A percentile compares a stretch with the other conserved stretches of the same genome.
Conservation (phyloP, 2,113 vertebrate genomes). For the Syrrhaptes paradoxus region DNA sequence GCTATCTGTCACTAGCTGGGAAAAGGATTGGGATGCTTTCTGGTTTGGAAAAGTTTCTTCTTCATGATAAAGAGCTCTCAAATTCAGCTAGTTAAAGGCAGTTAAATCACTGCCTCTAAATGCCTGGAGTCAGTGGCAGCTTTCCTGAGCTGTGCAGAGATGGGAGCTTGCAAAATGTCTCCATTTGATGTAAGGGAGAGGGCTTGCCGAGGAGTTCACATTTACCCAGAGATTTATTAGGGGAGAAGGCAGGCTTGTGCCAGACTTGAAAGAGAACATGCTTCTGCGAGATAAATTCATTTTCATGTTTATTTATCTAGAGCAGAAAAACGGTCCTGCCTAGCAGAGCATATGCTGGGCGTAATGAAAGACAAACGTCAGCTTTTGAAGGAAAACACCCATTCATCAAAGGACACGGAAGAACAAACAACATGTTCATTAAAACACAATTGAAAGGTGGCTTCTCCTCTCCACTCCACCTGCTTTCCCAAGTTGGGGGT, state of each 20-base stretch:
- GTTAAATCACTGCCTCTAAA: neutral
- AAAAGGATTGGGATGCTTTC: neutral
- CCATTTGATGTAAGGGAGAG: neutral
- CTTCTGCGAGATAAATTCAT: slow-evolving; percentile 67
- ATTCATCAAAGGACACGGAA: slow-evolving; percentile 49
- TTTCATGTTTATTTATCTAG: slow-evolving; percentile 70
- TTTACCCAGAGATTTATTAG: slow-evolving; percentile 56
- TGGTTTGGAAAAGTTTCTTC: neutral
- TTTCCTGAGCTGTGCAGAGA: neutral
- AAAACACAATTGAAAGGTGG: slow-evolving; percentile 68
- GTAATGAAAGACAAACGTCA: slow-evolving; percentile 72
- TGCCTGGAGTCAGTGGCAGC: neutral
- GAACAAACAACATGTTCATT: slow-evolving; percentile 66
- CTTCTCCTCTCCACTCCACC: slow-evolving; percentile 57
- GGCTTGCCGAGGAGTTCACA: neutral
- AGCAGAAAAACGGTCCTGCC: slow-evolving; percentile 56
- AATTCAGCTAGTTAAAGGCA: neutral
- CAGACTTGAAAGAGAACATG: slow-evolving; percentile 67
- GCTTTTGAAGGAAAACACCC: slow-evolving; percentile 66
- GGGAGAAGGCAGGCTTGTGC: slow-evolving; percentile 38
- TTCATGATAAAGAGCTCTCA: slow-evolving; percentile 20
- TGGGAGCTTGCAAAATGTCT: slow-evolving; percentile 23
- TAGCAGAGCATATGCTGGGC: slow-evolving; percentile 56
- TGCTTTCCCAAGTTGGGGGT: slow-evolving; percentile 48
- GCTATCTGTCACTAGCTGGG: neutral